Evolutionary conservation across 2,113 vertebrate species (phyloP).

Genomic region (Toxotes chatareus): DNA sequence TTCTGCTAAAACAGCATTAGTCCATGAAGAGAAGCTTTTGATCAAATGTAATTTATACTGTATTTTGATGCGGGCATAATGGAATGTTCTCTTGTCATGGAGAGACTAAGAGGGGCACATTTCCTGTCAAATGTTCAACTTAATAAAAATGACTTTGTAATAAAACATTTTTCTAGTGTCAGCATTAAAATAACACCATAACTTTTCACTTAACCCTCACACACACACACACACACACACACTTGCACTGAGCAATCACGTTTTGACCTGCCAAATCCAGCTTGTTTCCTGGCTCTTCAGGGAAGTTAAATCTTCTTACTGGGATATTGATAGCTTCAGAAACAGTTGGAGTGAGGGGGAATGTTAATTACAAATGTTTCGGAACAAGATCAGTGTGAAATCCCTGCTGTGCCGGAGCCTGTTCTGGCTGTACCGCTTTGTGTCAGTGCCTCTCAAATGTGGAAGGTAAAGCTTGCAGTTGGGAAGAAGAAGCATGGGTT

Average conservation of each 20-base stretch:
- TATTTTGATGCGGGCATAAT: constrained; percentile 58
- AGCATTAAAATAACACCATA: constrained; percentile 54
- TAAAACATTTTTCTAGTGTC: constrained; percentile 46
- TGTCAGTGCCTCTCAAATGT: constrained; percentile 44
- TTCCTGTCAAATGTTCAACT: constrained; percentile 58
- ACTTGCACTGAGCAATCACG: constrained; percentile 5
- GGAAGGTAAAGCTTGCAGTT: constrained; percentile 37
- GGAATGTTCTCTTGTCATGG: constrained; percentile 44
- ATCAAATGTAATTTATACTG: constrained; percentile 60
- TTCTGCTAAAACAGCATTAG: constrained; percentile 12
- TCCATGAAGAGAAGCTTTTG: constrained; percentile 19
- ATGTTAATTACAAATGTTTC: constrained; percentile 80
- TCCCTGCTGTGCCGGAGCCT: constrained; percentile 68
- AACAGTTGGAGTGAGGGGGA: constrained; percentile 66
- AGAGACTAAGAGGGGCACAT: constrained; percentile 29
- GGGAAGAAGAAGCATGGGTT: background rate
- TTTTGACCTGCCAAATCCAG: constrained; percentile 64
- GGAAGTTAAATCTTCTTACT: constrained; percentile 75
- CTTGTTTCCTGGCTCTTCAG: constrained; percentile 60
- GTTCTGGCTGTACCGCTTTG: constrained; percentile 59
- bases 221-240: background rate
- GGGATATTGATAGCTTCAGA: constrained; percentile 76
- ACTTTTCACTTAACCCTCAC: constrained; percentile 36
- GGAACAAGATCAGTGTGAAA: constrained; percentile 74
- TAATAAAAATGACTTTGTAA: constrained; percentile 74